Evolutionary conservation across 2,888 invertebrate genomes (phyloP), one percentile per base, ranked within the genome.

Genomic region (Exocentrus adspersus): DNA sequence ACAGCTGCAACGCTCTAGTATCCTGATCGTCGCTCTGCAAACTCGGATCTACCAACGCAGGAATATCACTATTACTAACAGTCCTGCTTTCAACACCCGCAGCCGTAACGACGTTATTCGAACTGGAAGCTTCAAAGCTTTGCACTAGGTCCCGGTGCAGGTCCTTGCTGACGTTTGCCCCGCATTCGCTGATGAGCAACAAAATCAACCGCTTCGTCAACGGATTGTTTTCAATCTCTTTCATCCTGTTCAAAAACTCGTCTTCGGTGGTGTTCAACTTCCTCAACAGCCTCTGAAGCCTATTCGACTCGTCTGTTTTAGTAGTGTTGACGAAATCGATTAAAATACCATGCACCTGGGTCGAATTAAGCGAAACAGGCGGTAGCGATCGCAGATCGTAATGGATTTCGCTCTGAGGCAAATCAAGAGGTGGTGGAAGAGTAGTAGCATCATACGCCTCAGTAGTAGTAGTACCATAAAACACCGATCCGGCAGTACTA

Each of bases 211-310:
- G 86, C 52, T 90, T 85, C 0, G 92, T 92, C 0, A 91, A 89
- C 60, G 90, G 90, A 70, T 93, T 92, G 70, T 87, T 88, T 72
- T 90, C 90, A 0, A 93, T 93, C 78, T 92, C 91, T 76, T 91
- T 90, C 93, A 94, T 93, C 37, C 92, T 91, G 65, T 88, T 87
- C 86, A 92, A 88, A 58, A 94, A 84, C 70, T 91, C 91, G 64
- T 89, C 86, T 65, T 92, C 91, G 0, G 91, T 89, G 7, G 90
- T 89, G 74, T 93, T 93, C 65, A 93, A 84, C 14, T 88, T 89
- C 0, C 89, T 90, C 78, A 93, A 90, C 73, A 93, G 89, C 81
- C 91, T 88, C 73, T 92, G 90, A 0, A 93, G 90, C 71, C 89
- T 89, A 73, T 87, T 86, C 48, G 90, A 87, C 1, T 89, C 88